Conservation (phyloP, 2,888 invertebrate species). For the Leptopilina syphax region DNA sequence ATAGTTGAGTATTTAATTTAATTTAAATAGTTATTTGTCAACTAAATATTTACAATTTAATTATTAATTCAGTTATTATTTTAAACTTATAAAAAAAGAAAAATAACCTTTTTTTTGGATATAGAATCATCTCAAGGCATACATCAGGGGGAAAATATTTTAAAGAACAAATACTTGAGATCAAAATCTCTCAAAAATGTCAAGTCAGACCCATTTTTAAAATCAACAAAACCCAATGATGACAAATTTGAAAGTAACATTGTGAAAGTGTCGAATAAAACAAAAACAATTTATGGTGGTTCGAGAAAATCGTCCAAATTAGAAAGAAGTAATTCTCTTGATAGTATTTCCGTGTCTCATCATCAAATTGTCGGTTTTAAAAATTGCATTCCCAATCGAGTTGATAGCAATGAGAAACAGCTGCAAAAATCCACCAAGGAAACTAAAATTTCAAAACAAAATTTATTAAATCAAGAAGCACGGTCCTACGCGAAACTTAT, state of each 20-base stretch:
- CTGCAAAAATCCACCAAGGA: neutral
- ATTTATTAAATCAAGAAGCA: conserved; percentile 13
- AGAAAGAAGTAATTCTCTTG: neutral
- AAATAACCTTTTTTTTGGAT: neutral
- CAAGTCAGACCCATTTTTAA: conserved; percentile 10
- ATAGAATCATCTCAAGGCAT: neutral
- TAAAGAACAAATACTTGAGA: conserved; percentile 22
- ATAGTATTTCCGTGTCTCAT: neutral
- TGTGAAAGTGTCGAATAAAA: conserved; percentile 38
- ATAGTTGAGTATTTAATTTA: too few species aligned
- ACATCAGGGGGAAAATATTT: conserved; percentile 19
- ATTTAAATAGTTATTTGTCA: too few species aligned
- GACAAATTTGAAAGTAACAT: conserved; percentile 3
- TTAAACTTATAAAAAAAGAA: too few species aligned
- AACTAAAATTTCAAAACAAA: neutral
- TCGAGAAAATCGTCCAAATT: neutral
- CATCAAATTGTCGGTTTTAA: neutral
- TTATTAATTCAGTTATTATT: too few species aligned
- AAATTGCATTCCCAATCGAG: neutral
- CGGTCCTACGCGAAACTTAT: conserved; percentile 58
- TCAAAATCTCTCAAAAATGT: conserved; percentile 20
- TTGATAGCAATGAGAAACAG: neutral
- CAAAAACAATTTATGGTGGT: conserved; percentile 24
- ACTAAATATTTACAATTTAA: too few species aligned
- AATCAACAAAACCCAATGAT: neutral